A percentile compares a stretch with the other conserved stretches of the same genome.
Conservation (phyloP, 2,113 vertebrate genomes). For the Aptenodytes forsteri region DNA sequence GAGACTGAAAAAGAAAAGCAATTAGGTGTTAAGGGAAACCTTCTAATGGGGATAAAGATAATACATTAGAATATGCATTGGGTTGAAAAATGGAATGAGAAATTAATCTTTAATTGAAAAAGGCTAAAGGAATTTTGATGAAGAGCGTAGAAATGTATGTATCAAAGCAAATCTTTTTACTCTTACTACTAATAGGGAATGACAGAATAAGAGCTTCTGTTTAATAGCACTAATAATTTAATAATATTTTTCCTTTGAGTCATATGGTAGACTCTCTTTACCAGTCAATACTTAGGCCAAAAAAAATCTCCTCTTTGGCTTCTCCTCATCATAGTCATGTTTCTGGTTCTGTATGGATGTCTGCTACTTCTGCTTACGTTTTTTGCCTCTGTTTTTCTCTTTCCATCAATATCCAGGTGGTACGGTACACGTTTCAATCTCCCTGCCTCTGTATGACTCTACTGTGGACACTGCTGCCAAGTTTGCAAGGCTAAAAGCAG, state of each 20-base stretch:
- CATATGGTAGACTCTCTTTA: not conserved
- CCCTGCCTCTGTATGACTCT: not conserved
- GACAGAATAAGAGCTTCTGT: not conserved
- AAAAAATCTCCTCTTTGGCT: not conserved
- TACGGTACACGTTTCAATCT: not conserved
- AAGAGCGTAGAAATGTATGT: not conserved
- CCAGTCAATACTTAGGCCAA: not conserved
- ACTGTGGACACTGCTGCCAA: not conserved
- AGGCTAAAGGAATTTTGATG: not conserved
- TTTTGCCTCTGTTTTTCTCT: not conserved
- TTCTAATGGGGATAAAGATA: conserved; percentile 18
- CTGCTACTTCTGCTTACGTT: not conserved
- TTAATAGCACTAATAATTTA: conserved; percentile 9
- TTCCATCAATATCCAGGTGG: not conserved
- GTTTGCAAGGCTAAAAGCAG: not conserved
- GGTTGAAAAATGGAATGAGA: not conserved
- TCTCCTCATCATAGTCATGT: not conserved
- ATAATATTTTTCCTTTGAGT: not conserved
- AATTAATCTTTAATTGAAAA: conserved; percentile 49
- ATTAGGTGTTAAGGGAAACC: conserved; percentile 21
- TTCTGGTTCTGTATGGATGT: not conserved
- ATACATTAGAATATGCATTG: not conserved
- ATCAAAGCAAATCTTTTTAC: conserved; percentile 2
- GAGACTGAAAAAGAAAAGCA: conserved; percentile 17
- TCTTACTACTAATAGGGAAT: not conserved